These are phyloP conservation scores for Poecilia picta DNA, from an alignment of 2,797 vertebrate species.

Conservation along the genomic window DNA sequence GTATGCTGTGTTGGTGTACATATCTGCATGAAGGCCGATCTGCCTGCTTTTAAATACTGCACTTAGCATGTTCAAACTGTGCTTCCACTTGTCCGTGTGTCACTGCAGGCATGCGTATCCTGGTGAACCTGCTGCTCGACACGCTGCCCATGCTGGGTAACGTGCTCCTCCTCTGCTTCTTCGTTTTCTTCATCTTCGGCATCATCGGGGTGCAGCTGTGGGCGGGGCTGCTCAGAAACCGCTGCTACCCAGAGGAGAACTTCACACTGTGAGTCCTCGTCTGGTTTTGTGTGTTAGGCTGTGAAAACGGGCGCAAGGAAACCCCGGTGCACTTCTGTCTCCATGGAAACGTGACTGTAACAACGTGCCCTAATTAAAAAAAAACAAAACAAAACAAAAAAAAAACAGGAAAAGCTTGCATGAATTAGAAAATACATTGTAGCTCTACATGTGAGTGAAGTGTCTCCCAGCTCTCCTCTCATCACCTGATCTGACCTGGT, in stretches of 20 bases:
- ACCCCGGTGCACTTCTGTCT: background rate
- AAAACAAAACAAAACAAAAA: too few species aligned
- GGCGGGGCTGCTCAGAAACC: constrained; percentile 93
- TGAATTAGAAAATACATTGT: background rate
- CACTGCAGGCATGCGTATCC: constrained; percentile 85
- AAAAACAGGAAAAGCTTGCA: background rate
- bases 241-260: constrained; percentile 83
- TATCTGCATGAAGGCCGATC: background rate
- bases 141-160: constrained; percentile 98
- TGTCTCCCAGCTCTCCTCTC: constrained; percentile 23
- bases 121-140: constrained; percentile 83
- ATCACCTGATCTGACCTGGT: constrained; percentile 21
- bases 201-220: constrained; percentile 98
- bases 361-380: background rate
- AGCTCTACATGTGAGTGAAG: background rate
- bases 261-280: constrained; percentile 79
- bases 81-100: constrained; percentile 11
- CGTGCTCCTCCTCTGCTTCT: constrained; percentile 74
- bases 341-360: background rate
- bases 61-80: background rate
- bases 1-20: background rate
- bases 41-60: background rate
- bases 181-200: constrained; percentile 89
- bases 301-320: constrained; percentile 8
- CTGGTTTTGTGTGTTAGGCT: constrained; percentile 10